These are phyloP conservation scores for Galagoides demidoff DNA, from an alignment of 2,797 vertebrate species.

Conservation along the genomic window DNA sequence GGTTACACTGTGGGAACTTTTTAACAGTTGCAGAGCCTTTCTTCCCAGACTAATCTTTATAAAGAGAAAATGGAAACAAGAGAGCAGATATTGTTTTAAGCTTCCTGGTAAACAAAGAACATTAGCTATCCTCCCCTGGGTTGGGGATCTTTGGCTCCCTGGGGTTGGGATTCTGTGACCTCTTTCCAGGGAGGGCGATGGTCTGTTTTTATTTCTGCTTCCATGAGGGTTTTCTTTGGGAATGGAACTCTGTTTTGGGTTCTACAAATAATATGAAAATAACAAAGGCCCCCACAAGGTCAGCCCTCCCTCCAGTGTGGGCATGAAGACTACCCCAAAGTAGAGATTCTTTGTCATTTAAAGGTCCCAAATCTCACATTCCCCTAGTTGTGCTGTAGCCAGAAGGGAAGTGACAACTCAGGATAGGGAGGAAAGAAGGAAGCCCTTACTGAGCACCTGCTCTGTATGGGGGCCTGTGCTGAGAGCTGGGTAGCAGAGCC, in stretches of 20 bases:
- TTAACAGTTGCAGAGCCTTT: neutral
- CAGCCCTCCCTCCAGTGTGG: neutral
- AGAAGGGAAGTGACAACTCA: neutral
- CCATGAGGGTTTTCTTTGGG: slow-evolving; percentile 33
- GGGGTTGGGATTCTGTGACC: neutral
- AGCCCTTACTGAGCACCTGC: neutral
- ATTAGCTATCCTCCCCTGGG: neutral
- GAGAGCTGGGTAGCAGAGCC: neutral
- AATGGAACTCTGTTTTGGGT: slow-evolving; percentile 44
- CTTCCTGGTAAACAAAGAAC: slow-evolving; percentile 33
- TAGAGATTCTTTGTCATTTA: neutral
- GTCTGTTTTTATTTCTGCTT: slow-evolving; percentile 60
- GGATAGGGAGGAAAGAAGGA: neutral
- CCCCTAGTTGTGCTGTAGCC: neutral
- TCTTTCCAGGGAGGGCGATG: neutral
- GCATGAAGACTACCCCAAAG: neutral
- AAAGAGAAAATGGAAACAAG: slow-evolving; percentile 14
- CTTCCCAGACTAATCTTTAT: slow-evolving; percentile 22
- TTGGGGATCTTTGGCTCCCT: neutral
- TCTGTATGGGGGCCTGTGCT: fast-evolving
- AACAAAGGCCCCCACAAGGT: neutral
- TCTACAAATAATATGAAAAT: slow-evolving; percentile 62
- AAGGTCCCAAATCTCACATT: neutral
- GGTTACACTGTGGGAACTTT: neutral
- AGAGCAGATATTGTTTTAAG: neutral